phyloP scores from a whole-genome alignment of 2,113 vertebrate species.

The Colistium nudipinnis region DNA sequence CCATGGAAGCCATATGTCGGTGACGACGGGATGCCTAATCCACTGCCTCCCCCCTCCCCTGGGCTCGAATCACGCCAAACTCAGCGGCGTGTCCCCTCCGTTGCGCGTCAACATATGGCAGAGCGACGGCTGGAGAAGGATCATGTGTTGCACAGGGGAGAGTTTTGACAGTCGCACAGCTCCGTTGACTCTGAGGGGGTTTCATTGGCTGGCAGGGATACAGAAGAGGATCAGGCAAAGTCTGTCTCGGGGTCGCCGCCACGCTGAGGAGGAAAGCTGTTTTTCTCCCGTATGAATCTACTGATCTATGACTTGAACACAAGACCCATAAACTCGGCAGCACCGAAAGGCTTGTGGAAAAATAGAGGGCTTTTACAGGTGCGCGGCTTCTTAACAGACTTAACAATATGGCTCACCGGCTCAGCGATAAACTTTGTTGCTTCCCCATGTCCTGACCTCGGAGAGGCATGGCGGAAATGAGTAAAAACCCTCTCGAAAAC shows the following conservation, averaged over 20 bases:
- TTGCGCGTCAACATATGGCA: conserved; percentile 73
- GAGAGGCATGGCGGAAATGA: conserved; percentile 46
- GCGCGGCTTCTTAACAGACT: conserved; percentile 3
- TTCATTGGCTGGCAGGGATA: conserved; percentile 59
- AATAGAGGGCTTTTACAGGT: conserved; percentile 36
- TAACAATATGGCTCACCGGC: conserved; percentile 1
- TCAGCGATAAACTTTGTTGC: not conserved
- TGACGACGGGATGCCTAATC: conserved; percentile 53
- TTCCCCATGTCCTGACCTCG: conserved; percentile 13
- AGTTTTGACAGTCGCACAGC: conserved; percentile 62
- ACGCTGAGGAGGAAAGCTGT: conserved; percentile 62
- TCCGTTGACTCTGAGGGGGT: conserved; percentile 43
- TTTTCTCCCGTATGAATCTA: conserved; percentile 59
- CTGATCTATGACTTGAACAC: conserved; percentile 66
- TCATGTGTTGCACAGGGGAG: conserved; percentile 47
- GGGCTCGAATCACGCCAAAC: conserved; percentile 48
- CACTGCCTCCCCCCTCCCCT: conserved; percentile 25
- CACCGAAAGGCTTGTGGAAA: conserved; percentile 19
- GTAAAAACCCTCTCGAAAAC: conserved; percentile 30
- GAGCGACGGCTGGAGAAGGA: conserved; percentile 45
- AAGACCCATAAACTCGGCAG: conserved; percentile 36
- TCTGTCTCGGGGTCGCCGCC: conserved; percentile 28
- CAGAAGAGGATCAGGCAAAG: conserved; percentile 47
- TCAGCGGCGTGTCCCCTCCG: conserved; percentile 45
- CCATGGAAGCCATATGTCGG: conserved; percentile 62